phyloP scores from a whole-genome alignment of 1,140 invertebrate genomes.

The Cyrtorhinus lividipennis region DNA sequence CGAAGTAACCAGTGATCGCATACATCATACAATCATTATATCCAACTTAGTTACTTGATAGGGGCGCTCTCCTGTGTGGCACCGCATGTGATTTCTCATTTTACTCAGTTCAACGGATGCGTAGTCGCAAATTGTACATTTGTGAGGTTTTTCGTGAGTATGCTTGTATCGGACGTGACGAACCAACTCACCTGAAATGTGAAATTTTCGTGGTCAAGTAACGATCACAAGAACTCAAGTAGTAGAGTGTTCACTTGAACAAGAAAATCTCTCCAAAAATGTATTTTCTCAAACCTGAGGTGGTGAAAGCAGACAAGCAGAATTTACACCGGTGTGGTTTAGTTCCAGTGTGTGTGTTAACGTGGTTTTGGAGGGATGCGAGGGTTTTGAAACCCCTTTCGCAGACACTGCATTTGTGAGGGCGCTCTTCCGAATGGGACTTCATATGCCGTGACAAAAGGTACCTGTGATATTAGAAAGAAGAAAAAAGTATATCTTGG shows the following conservation, averaged over 20 bases:
- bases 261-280: background rate
- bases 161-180: conserved; percentile 60
- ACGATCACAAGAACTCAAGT: background rate
- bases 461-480: conserved; percentile 39
- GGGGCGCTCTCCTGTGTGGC: conserved; percentile 42
- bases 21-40: background rate
- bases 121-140: conserved; percentile 49
- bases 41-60: conserved; percentile 30
- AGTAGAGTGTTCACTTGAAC: no score
- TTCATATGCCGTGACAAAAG: conserved; percentile 87
- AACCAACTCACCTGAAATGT: conserved; percentile 64
- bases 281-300: conserved; percentile 43
- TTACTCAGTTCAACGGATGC: conserved; percentile 50
- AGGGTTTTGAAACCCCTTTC: conserved; percentile 89
- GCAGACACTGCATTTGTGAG: conserved; percentile 88
- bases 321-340: conserved; percentile 89
- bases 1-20: background rate
- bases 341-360: conserved; percentile 91
- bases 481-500: no score
- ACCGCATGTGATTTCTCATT: conserved; percentile 47
- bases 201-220: conserved; percentile 12
- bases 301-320: conserved; percentile 87
- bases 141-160: conserved; percentile 51
- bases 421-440: conserved; percentile 84
- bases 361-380: conserved; percentile 85